These are phyloP conservation scores for Bombycilla garrulus DNA, from an alignment of 2,113 vertebrate genomes.

Conservation along the genomic window DNA sequence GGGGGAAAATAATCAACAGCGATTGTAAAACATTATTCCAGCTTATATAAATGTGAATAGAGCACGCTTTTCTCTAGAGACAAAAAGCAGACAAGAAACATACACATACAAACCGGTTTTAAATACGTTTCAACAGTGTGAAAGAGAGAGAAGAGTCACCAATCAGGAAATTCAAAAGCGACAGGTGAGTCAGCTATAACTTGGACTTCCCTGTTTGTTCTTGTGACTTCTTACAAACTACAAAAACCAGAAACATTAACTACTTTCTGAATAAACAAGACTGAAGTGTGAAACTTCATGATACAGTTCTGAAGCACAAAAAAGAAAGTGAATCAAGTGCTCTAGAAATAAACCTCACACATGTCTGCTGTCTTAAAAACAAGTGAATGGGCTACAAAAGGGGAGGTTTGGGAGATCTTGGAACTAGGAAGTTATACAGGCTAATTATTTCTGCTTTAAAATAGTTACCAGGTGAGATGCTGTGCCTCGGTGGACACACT, in stretches of 20 bases:
- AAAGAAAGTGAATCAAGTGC: constrained; percentile 52
- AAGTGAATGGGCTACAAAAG: background rate
- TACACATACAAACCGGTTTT: constrained; percentile 50
- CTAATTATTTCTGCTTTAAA: background rate
- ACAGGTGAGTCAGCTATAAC: constrained; percentile 20
- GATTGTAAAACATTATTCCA: constrained; percentile 62
- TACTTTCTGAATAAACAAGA: background rate
- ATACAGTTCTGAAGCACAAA: constrained; percentile 53
- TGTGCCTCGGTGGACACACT: background rate
- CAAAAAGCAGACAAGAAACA: constrained; percentile 65
- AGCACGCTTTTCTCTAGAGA: constrained; percentile 57
- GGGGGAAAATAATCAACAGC: constrained; percentile 41
- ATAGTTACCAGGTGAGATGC: background rate
- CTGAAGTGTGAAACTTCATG: constrained; percentile 14
- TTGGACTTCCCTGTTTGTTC: constrained; percentile 44
- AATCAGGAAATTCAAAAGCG: constrained; percentile 50
- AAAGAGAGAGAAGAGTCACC: constrained; percentile 60
- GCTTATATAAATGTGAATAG: constrained; percentile 72
- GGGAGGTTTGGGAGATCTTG: background rate
- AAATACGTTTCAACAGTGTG: constrained; percentile 65
- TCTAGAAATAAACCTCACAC: constrained; percentile 30
- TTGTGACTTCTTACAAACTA: constrained; percentile 13
- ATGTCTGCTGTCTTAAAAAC: background rate
- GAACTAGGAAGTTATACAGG: background rate
- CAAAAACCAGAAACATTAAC: background rate